These are phyloP conservation scores for Strongylocentrotus purpuratus DNA, from an alignment of 35 echinoderm and acorn worm genomes.

Conservation along the genomic window DNA sequence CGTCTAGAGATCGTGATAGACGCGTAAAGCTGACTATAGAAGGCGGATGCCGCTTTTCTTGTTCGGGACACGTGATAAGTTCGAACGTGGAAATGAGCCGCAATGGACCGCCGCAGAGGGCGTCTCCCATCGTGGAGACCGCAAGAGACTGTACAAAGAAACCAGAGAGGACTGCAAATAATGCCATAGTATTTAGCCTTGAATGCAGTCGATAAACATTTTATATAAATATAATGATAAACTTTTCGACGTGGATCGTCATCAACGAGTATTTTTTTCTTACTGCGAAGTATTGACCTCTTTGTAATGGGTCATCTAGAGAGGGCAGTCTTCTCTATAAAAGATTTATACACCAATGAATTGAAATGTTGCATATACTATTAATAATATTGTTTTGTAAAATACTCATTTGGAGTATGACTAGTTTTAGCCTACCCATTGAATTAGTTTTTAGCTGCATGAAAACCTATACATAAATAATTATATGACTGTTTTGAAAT, in stretches of 20 bases:
- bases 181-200: conserved; percentile 7
- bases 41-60: background rate
- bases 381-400: conserved; percentile 29
- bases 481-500: background rate
- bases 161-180: background rate
- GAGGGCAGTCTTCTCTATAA: conserved; percentile 1
- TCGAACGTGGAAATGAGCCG: background rate
- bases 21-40: background rate
- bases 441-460: conserved; percentile 34
- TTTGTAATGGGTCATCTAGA: background rate
- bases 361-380: conserved; percentile 21
- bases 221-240: background rate
- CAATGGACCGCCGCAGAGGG: background rate
- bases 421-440: conserved; percentile 28
- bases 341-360: background rate
- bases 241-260: conserved; percentile 29
- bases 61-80: background rate
- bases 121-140: background rate
- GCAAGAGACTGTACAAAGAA: background rate
- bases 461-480: background rate
- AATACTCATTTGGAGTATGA: background rate
- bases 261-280: background rate
- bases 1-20: background rate
- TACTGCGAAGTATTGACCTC: background rate
- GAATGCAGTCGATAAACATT: background rate